Evolutionary conservation across 2,888 invertebrate genomes (phyloP), one percentile per base, ranked within the genome.

Genomic region (Cylloceria caligata): DNA sequence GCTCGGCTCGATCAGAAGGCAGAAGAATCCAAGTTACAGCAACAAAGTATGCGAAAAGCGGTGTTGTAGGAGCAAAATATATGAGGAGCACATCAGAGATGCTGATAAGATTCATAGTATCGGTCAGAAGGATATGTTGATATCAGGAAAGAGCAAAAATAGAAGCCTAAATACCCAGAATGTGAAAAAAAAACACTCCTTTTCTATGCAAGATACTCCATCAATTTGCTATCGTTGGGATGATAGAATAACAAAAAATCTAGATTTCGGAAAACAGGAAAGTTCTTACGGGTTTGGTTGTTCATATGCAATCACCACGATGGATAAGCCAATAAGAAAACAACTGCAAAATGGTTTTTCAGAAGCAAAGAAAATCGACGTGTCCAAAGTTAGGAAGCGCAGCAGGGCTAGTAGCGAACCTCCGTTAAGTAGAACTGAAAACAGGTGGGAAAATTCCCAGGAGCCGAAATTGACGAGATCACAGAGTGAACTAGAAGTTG

Each of bases 401-500:
- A 92, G 90, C 62, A 87, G 92, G 67, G 92, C 92, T 11, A 92
- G 92, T 5, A 92, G 92, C 76, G 93, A 92, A 49, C 92, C 92
- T 0, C 91, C 92, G 0, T 84, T 88, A 5, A 86, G 89, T 39
- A 86, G 88, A 21, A 86, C 90, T 1, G 90, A 92, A 34, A 86
- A 88, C 30, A 83, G 84, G 0, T 69, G 68, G 24, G 88, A 84
- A 24, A 82, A 76, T 5, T 9, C 85, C 7, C 67, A 88, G n/a
- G 93, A 93, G 34, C 90, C 89, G 68, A 93, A 93, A 19, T 82
- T 94, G 74, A 94, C 93, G 83, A 92, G 93, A 42, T 93, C 94
- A 0, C 93, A 94, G 80, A 94, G 93, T 83, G 91, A 93, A 60
- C 81, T 90, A 7, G 93, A 93, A 45, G 94, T 95, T 7, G 95